Conservation (phyloP, 2,797 vertebrate genomes). For the Balearica regulorum region DNA sequence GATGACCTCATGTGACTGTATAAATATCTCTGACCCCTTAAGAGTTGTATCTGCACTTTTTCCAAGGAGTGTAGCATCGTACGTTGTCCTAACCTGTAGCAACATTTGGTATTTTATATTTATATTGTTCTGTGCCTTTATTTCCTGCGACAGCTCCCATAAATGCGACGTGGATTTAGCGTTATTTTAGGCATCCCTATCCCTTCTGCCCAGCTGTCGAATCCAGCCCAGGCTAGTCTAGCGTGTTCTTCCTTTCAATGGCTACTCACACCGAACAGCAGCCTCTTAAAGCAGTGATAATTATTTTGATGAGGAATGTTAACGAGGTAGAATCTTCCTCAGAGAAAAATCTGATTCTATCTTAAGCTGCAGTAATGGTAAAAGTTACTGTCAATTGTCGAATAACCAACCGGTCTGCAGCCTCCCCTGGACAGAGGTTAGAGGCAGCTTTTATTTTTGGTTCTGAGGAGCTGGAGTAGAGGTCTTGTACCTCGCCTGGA, state of each 20-base stretch:
- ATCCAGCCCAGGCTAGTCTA: not conserved
- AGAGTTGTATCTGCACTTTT: not conserved
- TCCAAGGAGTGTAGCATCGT: not conserved
- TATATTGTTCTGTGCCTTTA: not conserved
- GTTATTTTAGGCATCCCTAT: not conserved
- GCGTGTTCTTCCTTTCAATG: not conserved
- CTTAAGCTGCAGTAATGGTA: not conserved
- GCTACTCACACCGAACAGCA: rapidly evolving
- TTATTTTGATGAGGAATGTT: not conserved
- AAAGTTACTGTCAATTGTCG: not conserved
- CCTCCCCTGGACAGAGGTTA: not conserved
- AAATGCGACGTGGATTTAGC: not conserved
- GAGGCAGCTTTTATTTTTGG: not conserved
- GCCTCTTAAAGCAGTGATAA: not conserved
- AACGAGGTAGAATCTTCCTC: not conserved
- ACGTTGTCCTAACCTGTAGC: not conserved
- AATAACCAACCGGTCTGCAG: not conserved
- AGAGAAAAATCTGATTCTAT: not conserved
- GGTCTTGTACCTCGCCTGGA: rapidly evolving
- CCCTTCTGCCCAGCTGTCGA: not conserved
- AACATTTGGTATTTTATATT: rapidly evolving
- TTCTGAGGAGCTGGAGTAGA: not conserved
- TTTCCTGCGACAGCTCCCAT: not conserved
- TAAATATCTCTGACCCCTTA: not conserved
- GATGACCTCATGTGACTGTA: not conserved